Evolutionary conservation across 1,140 invertebrate species (phyloP), one percentile per base, ranked within the genome.

Genomic region (Cydia splendana): DNA sequence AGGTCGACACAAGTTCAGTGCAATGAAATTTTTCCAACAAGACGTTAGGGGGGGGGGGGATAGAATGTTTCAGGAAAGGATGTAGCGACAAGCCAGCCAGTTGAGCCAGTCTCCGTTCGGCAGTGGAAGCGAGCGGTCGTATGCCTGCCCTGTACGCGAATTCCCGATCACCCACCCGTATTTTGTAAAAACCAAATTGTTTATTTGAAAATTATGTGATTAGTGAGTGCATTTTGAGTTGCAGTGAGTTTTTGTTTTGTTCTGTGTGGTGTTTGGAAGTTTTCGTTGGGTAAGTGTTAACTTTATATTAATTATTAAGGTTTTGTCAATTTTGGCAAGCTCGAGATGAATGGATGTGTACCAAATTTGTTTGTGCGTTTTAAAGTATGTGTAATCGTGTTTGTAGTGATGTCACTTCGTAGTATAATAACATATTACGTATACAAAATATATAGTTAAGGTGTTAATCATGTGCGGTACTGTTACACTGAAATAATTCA

Each of bases 21-120:
- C 65, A 67, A 30, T 67, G 65, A 67, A 67, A 67, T 67, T 67
- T 67, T 67, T 67, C 65, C 65, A 67, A 24, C 57, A 62, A 62
- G 57, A 62, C 20, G 10, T 3, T 2, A 38, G 65, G 30, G n/a
- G 65, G 28, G 28, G 30, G 30, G 24, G 13, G 28, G 24, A 5
- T 65, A 6, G 28, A 15, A 13, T 30, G 65, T 67, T 67, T 67
- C 65, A 67, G 65, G n/a, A 62, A 62, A 62, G 57, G 57, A 62
- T 62, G 57, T 62, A 24, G 20, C 57, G 53, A 67, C 12, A 65
- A 67, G 6, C 65, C 30, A 67, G 34, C 5, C 34, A 34, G 65
- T 67, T 30, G 13, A 67, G 34, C 5, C 34, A 34, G 65, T 67
- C 65, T 67, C 28, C n/a, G 30, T 24, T 34, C 65, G 65, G 65